Evolutionary conservation across 2,797 vertebrate species (phyloP).

Genomic region (Dipus sagitta): DNA sequence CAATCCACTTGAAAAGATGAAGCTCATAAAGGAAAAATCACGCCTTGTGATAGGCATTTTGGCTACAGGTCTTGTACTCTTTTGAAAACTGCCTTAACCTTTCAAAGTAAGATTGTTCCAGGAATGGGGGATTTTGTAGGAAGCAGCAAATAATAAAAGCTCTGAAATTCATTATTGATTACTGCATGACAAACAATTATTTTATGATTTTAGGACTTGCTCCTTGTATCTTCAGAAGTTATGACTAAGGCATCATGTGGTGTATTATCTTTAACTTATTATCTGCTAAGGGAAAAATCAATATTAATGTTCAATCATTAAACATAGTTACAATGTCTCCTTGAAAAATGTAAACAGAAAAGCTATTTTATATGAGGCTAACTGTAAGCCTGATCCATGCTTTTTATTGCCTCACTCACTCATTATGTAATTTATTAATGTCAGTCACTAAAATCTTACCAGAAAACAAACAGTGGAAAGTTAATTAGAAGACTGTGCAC

Average conservation of each 20-base stretch:
- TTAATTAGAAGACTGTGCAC: background rate
- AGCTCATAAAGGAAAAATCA: background rate
- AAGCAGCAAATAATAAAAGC: background rate
- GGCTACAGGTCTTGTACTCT: background rate
- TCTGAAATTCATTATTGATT: background rate
- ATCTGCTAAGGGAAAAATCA: conserved; percentile 44
- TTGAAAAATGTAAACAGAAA: conserved; percentile 40
- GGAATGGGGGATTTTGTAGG: background rate
- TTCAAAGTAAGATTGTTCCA: conserved; percentile 17
- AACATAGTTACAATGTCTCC: background rate
- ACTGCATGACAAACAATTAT: conserved; percentile 1
- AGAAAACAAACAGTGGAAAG: background rate
- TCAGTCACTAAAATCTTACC: conserved; percentile 19
- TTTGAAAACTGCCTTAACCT: background rate
- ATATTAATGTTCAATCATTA: conserved; percentile 13
- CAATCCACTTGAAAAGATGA: background rate
- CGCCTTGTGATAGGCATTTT: background rate
- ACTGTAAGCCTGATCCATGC: background rate
- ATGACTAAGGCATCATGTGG: background rate
- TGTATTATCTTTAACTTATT: conserved; percentile 36
- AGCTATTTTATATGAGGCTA: conserved; percentile 4
- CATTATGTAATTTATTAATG: conserved; percentile 5
- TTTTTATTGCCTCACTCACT: conserved; percentile 21
- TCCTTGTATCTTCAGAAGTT: conserved; percentile 44
- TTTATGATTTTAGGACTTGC: conserved; percentile 43